Base-by-base conservation (phyloP, 2,113 vertebrate species). In the Galemys pyrenaicus region DNA sequence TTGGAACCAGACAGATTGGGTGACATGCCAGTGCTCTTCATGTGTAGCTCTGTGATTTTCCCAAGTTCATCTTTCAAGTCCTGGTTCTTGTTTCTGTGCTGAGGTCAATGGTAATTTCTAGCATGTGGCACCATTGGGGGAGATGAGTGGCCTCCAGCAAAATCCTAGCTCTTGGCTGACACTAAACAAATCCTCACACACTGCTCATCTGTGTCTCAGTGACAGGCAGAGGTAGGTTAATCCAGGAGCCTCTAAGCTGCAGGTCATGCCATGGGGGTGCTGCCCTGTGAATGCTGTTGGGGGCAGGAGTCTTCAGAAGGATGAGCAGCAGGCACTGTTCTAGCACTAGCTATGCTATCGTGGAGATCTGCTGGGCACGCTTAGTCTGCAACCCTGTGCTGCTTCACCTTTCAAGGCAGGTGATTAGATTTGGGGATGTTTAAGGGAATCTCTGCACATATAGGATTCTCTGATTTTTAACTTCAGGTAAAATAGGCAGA, bases 251-350 rank as follows among this genome's bases (percentile, higher is more conserved):
- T 16, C 46, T 88, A 73, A 86, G 17, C 62, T 74, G 49, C 83
- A 64, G 91, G 20, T 56, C 54, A 6, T 41, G 82, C 30, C 68
- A 4, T 16, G 28, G 44, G 44, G 86, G 39, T 58, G 95, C 86
- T 79, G 74, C 74, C 79, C 91, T 37, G 82, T 79, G 92, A 75
- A 89, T 87, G 51, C 92, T 64, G 95, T 82, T 16, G 87, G 94
- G 83, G 28, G 85, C 94, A 83, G 74, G 88, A 89, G 92, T 93
- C 96, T 95, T 75, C 54, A 78, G 83, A 64, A 94, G 92, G 96
- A 91, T 39, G 62, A 95, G 79, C 94, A 87, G 89, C 56, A 35
- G 82, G 81, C 94, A 89, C 60, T 94, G 83, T 94, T 93, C 95
- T 91, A 80, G 74, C 20, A 58, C 68, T 84, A 3, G 78, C 92